These are phyloP conservation scores for Epizoanthus rinbou DNA, from an alignment of 92 coral and sea anemone genomes.

Conservation along the genomic window DNA sequence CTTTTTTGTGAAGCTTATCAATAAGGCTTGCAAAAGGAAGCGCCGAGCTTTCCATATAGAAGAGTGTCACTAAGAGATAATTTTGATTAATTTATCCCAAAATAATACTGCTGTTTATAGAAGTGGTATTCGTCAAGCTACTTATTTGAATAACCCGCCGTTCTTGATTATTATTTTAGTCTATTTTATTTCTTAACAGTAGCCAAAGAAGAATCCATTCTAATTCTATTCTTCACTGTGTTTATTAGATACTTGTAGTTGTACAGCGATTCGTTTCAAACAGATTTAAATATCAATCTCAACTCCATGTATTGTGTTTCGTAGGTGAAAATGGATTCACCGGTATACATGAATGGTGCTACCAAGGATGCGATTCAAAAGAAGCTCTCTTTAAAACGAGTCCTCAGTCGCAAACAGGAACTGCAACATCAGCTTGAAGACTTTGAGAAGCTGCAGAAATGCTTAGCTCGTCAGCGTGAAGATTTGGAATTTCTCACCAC, in stretches of 20 bases:
- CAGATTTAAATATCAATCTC: not conserved
- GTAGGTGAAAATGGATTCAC: constrained; percentile 68
- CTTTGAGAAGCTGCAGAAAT: constrained; percentile 70
- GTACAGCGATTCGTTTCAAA: too few species aligned
- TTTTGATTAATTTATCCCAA: not conserved
- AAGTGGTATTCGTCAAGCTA: not conserved
- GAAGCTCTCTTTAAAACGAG: constrained; percentile 77
- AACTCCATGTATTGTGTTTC: not conserved
- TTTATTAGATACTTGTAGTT: too few species aligned
- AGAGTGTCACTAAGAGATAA: constrained; percentile 3
- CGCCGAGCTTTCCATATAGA: not conserved
- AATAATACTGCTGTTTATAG: constrained; percentile 9
- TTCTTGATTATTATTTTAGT: too few species aligned
- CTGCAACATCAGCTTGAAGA: constrained; percentile 58
- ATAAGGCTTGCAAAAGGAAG: not conserved
- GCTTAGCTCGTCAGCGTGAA: constrained; percentile 64
- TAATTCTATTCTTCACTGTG: too few species aligned
- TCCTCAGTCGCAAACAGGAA: constrained; percentile 62
- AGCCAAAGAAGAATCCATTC: too few species aligned
- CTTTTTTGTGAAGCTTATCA: not conserved
- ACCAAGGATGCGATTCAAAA: constrained; percentile 58
- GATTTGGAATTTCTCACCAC: constrained; percentile 70
- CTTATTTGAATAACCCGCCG: not conserved
- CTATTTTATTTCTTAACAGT: too few species aligned
- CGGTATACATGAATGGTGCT: constrained; percentile 71